Conservation (phyloP, 1,140 invertebrate species). For the Trissolcus basalis region DNA sequence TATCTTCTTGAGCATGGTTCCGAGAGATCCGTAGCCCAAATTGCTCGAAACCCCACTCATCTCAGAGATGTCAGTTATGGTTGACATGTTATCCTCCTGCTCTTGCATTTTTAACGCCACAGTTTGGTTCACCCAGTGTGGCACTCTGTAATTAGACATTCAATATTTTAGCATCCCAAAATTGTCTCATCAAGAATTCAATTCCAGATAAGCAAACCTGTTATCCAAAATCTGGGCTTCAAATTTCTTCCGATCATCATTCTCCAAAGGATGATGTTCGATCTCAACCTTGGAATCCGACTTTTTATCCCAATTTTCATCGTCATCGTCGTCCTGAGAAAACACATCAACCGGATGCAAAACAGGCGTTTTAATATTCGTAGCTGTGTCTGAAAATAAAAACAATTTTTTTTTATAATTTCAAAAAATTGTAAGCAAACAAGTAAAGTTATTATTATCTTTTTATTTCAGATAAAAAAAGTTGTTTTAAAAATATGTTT, state of each 20-base stretch:
- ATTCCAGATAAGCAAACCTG: too few relatives aligned
- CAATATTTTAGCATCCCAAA: too few relatives aligned
- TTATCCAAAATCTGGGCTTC: neutral
- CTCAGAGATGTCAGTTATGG: neutral
- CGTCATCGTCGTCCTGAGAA: neutral
- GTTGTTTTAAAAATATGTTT: neutral
- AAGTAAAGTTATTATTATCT: too few relatives aligned
- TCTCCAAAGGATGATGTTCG: neutral
- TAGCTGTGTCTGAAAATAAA: too few relatives aligned
- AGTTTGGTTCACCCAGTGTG: constrained; percentile 16
- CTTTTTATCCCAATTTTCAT: neutral
- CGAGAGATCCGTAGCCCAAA: neutral
- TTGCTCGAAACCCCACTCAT: constrained; percentile 12
- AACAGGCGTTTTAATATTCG: too few relatives aligned
- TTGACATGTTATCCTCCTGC: neutral
- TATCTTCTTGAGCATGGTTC: constrained; percentile 8
- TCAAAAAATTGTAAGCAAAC: too few relatives aligned
- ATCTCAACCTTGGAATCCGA: neutral
- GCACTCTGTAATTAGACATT: too few relatives aligned
- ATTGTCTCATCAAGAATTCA: too few relatives aligned
- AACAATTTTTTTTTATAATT: neutral
- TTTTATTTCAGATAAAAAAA: too few relatives aligned
- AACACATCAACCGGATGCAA: too few relatives aligned
- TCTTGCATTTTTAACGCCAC: neutral
- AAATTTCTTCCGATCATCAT: neutral